Base-by-base conservation (phyloP, 2,888 invertebrate genomes). In the Zele albiditarsus region DNA sequence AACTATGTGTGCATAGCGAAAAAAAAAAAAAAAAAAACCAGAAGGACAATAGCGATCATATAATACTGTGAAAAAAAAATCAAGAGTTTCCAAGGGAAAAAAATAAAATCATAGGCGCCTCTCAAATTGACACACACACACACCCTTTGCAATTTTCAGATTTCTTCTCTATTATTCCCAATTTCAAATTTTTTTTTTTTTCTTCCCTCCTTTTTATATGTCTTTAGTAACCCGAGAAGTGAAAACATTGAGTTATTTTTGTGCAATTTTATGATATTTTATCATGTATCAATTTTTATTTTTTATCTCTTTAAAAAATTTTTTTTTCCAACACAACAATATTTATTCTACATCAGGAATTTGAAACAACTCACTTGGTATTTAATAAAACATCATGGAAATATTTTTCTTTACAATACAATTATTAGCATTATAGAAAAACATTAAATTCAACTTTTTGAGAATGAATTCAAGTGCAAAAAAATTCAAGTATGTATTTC, bases 251-350 rank as follows among this genome's bases (percentile, higher is more conserved):
- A 49, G 10, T n/a, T 49, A n/a, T 85, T 85, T 85, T 85, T 86
- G 86, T 86, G 87, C 87, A 31, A 31, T 31, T 2, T 8, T 31
- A 31, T 31, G 31, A 31, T n/a, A n/a, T 8, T 31, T 31, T 8
- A 31, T 31, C 31, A 31, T 31, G 31, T 31, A 87, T 88, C 85
- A 86, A 87, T 88, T 86, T 85, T 81, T 71, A 68, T 68, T 81
- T 86, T 88, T 73, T 76, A 77, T 78, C 80, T 80, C 81, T 80
- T 82, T 84, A 80, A 84, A 86, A 86, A 87, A 85, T 86, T 87
- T 87, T 86, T 82, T 81, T 82, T 80, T 20, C n/a, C 23, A 16
- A n/a, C 5, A 10, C 4, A 2, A 6, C 6, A 14, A 20, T 3
- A 53, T 53, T 53, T 14, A 53, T n/a, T 20, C 20, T n/a, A 38